Percentiles rank a stretch among this genome's conserved stretches.
Conservation (phyloP, 1,140 invertebrate species). For the Planococcus citri region DNA sequence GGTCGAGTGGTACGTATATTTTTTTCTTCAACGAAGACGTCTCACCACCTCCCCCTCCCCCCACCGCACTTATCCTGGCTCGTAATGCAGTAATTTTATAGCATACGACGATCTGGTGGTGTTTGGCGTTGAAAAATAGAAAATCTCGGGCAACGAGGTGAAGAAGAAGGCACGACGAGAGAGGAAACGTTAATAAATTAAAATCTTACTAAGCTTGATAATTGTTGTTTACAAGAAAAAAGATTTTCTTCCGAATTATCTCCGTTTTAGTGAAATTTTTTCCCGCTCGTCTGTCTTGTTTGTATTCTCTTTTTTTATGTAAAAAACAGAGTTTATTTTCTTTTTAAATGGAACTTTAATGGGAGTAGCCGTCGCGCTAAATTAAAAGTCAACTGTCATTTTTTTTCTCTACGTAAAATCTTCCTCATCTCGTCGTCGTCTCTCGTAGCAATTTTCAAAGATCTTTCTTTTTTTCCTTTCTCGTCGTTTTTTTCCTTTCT, state of each 20-base stretch:
- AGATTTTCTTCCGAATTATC: slow-evolving; percentile 12
- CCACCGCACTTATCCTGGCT: too few species aligned
- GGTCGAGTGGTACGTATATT: too few species aligned
- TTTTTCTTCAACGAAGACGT: too few species aligned
- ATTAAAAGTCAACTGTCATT: slow-evolving; percentile 17
- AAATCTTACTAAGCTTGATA: slow-evolving; percentile 13
- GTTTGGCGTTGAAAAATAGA: too few species aligned
- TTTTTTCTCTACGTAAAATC: background rate
- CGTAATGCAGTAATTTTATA: too few species aligned
- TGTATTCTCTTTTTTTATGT: background rate
- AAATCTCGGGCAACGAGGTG: too few species aligned
- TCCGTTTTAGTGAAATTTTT: background rate
- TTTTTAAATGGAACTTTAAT: slow-evolving; percentile 14
- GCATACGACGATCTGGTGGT: too few species aligned
- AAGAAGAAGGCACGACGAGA: background rate
- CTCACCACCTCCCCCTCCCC: too few species aligned
- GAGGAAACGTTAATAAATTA: slow-evolving; percentile 15
- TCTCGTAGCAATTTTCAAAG: background rate
- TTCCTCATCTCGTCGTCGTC: too few species aligned
- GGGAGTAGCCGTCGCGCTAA: slow-evolving; percentile 13
- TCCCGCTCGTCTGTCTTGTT: background rate
- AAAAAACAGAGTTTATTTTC: slow-evolving; percentile 11
- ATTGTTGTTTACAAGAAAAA: slow-evolving; percentile 17
- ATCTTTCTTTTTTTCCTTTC: background rate
- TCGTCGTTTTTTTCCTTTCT: background rate